These are phyloP conservation scores for Porites australiensis DNA, from an alignment of 64 coral and sea anemone genomes.

Conservation along the genomic window DNA sequence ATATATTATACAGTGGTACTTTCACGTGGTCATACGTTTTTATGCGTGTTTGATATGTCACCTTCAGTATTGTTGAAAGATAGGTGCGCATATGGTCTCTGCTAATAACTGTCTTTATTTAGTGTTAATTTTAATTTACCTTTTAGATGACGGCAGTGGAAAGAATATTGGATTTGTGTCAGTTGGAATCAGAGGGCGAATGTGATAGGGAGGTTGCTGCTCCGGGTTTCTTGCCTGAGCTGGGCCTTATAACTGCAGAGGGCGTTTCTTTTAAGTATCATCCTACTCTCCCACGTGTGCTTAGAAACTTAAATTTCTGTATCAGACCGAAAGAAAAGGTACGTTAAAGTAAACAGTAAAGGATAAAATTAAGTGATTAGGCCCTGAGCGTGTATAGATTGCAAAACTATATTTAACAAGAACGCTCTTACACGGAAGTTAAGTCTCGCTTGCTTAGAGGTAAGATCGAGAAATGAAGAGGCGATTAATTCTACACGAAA, in stretches of 20 bases:
- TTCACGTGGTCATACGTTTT: too few species aligned
- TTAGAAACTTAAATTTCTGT: conserved; percentile 90
- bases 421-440: too few species aligned
- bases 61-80: too few species aligned
- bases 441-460: too few species aligned
- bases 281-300: conserved; percentile 86
- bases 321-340: conserved; percentile 96
- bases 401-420: too few species aligned
- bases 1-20: too few species aligned
- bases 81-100: too few species aligned
- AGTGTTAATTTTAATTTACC: neutral
- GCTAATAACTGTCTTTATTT: too few species aligned
- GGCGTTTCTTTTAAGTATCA: conserved; percentile 88
- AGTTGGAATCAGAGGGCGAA: conserved; percentile 84
- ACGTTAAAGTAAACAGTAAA: neutral
- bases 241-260: conserved; percentile 90
- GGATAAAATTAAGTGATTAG: neutral
- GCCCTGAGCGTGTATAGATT: too few species aligned
- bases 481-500: too few species aligned
- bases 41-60: too few species aligned
- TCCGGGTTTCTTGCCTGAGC: conserved; percentile 72
- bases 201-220: conserved; percentile 58
- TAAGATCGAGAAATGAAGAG: too few species aligned
- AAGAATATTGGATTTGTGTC: conserved; percentile 75
- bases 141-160: conserved; percentile 93